Evolutionary conservation across 2,888 invertebrate species (phyloP), one percentile per base, ranked within the genome.

Genomic region (Atethmia centrago): DNA sequence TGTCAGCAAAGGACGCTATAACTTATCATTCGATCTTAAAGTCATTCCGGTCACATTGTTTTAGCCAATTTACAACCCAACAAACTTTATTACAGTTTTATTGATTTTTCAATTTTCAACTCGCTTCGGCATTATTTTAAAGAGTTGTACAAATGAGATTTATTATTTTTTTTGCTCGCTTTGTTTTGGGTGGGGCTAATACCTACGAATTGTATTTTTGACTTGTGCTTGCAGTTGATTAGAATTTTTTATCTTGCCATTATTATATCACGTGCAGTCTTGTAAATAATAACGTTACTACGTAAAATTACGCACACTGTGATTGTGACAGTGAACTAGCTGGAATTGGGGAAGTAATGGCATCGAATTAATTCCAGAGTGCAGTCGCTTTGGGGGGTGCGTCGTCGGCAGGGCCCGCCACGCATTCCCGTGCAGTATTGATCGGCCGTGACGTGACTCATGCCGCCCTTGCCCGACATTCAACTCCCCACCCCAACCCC

Each of bases 381-480:
- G 86, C 84, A 86, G 73, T 58, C 78, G 73, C 69, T 81, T 77
- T 47, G 74, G 77, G 73, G 87, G 85, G 85, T 80, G 82, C 77
- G 80, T 80, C 77, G 80, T 80, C 76, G 85, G 76, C 74, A 74
- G 75, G 87, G 85, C 73, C 80, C 85, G 84, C 87, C 90, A 93
- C 94, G 93, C 93, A 93, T 91, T 92, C 91, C 91, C 92, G 89
- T 96, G 96, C 96, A 96, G 93, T 96, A 96, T 96, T 93, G 96
- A 96, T 95, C 95, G 91, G 92, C 95, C 95, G 92, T 96, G 95
- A 96, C 94, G 92, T 96, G 96, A 96, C 94, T 96, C 95, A 94
- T 90, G 95, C 93, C 95, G 95, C 96, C 96, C 96, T 96, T 96
- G 96, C 95, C 95, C 96, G 96, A 96, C 94, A 95, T 96, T 95